Evolutionary conservation across 2,797 vertebrate genomes (phyloP), one percentile per base, ranked within the genome.

Genomic region (Numenius phaeopus): DNA sequence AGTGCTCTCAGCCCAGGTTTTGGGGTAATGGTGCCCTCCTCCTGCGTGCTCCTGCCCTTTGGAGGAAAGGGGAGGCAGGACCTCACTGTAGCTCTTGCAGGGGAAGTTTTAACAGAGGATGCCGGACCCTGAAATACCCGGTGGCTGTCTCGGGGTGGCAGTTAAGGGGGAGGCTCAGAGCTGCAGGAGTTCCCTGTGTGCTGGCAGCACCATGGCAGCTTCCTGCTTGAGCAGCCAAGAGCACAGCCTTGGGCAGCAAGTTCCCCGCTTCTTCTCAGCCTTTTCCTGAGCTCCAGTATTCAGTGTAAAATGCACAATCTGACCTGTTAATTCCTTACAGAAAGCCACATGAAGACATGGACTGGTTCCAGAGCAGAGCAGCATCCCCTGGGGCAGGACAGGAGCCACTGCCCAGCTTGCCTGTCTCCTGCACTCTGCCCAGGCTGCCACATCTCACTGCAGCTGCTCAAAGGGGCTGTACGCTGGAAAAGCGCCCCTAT

Each of bases 1-100:
- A 20, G 39, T 5, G 26, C 26, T 75, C 46, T 18, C 23, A 32
- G 54, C 47, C 9, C 0, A 0, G 32, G 14, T 77, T 75, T 61
- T 44, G 23, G 77, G 65, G 37, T 66, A 30, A 54, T 6, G 0
- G 14, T 62, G 61, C 32, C 34, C 34, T 54, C 32, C 22, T 29
- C 57, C 26, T 0, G 0, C 1, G 0, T 37, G 39, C 17, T 17
- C 49, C 12, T 10, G 44, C 22, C 50, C 57, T 64, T 27, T 50
- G 29, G n/a, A 18, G 26, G 29, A 64, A 21, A 65, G 24, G 13
- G 0, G 3, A 59, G 34, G 69, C 32, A 79, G 49, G 32, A 27
- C 13, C 34, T n/a, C 1, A 0, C 27, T 70, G 39, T 14, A 70
- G 34, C 11, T 87, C 62, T 44, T 2, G 1, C 20, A 19, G 14